Evolutionary conservation across 2,113 vertebrate species (phyloP), one percentile per base, ranked within the genome.

Genomic region (Carollia perspicillata): DNA sequence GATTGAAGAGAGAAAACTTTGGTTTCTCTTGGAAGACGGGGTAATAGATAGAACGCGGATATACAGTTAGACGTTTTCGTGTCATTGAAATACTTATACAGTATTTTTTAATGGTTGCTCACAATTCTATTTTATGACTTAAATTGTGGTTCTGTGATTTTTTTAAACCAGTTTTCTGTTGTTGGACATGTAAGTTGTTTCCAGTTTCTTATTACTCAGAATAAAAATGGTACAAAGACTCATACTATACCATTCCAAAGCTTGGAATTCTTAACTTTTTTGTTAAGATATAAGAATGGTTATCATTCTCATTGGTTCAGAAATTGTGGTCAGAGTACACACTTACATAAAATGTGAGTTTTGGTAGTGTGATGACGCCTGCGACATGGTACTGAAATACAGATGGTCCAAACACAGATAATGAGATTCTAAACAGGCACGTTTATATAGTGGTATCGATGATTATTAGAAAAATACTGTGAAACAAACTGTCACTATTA

Each of bases 211-310:
- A 55, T 51, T 74, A 8, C 92, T 93, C 65, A 47, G 95, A 97
- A 96, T 97, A 96, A 97, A 96, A 96, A 40, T 92, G 58, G 37
- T 83, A 26, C 68, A 69, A 28, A 80, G 69, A 51, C 30, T 84
- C 28, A 90, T 74, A 65, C 30, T 85, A 7, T 60, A 37, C 33
- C 66, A 22, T 92, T 94, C 44, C 58, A 90, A 66, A 75, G 77
- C 40, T 66, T 95, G 35, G 71, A 75, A 35, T 77, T 93, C 20
- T 84, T 66, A 77, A 81, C 6, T 49, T 63, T 80, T 77, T 53
- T 81, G 3, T 66, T 95, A 87, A 87, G 53, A 55, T 51, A 11
- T n/a, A 74, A 85, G 35, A 63, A 71, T 69, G 12, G 75, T 95
- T 89, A 44, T 92, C 30, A 88, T 97, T 71, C 42, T 92, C 7